Evolutionary conservation across 2,888 invertebrate genomes (phyloP).

Genomic region (Leucophenga montana): DNA sequence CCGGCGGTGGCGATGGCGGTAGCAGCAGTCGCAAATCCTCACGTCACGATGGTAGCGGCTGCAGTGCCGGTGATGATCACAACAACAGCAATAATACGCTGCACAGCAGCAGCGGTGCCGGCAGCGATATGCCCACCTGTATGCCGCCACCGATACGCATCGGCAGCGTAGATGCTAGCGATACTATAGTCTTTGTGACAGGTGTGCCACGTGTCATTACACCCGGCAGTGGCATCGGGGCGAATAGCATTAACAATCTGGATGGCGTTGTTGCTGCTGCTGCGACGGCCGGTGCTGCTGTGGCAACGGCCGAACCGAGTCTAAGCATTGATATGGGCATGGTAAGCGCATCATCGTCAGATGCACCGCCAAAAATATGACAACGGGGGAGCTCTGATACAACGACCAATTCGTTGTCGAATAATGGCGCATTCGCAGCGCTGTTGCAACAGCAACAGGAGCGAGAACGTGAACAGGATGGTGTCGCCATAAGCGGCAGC

Average conservation of each 20-base stretch:
- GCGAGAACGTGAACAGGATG: conserved; percentile 16
- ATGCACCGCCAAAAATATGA: conserved; percentile 71
- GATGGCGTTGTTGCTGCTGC: neutral
- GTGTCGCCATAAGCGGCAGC: conserved; percentile 41
- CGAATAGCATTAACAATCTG: too few species aligned
- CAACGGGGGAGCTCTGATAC: conserved; percentile 71
- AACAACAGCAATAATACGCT: conserved; percentile 71
- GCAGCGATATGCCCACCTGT: conserved; percentile 54
- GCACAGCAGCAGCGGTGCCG: conserved; percentile 69
- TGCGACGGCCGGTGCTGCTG: conserved; percentile 11
- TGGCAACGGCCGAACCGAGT: conserved; percentile 51
- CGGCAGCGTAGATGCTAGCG: conserved; percentile 61
- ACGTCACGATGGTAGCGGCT: conserved; percentile 61
- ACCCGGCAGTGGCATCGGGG: too few species aligned
- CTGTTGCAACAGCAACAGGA: conserved; percentile 49
- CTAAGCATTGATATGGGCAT: conserved; percentile 66
- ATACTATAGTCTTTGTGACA: conserved; percentile 53
- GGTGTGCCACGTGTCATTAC: conserved; percentile 48
- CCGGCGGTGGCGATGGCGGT: conserved; percentile 58
- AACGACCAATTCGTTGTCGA: conserved; percentile 69
- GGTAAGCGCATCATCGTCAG: conserved; percentile 64
- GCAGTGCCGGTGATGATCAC: conserved; percentile 57
- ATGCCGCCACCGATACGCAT: conserved; percentile 65
- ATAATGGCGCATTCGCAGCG: conserved; percentile 59
- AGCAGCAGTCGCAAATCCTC: conserved; percentile 72